Percentiles rank a stretch among this genome's conserved stretches.
phyloP scores from a whole-genome alignment of 2,888 invertebrate genomes.

The Hyposoter didymator region DNA sequence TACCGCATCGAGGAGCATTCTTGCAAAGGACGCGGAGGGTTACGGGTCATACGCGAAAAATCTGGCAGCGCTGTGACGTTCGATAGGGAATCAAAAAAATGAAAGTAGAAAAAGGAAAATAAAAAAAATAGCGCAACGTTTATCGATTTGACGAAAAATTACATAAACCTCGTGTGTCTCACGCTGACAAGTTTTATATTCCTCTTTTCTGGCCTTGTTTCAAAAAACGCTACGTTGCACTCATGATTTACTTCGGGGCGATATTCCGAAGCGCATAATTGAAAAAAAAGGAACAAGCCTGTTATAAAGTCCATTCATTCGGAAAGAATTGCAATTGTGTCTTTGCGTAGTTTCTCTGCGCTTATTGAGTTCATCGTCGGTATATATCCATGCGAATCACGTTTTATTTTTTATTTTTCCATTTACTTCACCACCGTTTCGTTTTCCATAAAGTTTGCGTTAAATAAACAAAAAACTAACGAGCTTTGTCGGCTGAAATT shows the following conservation, averaged over 20 bases:
- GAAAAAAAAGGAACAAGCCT: neutral
- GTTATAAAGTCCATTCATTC: neutral
- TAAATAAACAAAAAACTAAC: constrained; percentile 43
- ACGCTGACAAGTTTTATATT: neutral
- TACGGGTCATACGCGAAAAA: neutral
- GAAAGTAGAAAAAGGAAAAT: neutral
- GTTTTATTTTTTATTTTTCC: constrained; percentile 7
- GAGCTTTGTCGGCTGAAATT: constrained; percentile 20
- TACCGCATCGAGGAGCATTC: neutral
- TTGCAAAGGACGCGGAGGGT: neutral
- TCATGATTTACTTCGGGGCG: neutral
- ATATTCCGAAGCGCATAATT: neutral
- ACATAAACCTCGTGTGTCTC: neutral
- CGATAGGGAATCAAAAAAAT: neutral
- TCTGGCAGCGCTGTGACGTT: neutral
- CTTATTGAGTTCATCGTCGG: neutral
- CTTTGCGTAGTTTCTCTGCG: neutral
- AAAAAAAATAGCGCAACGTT: neutral
- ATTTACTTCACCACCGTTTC: neutral
- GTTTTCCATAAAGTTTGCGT: neutral
- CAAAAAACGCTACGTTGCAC: neutral
- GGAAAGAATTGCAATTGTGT: neutral
- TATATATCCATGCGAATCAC: neutral
- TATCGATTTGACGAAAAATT: neutral
- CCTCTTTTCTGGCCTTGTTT: neutral